phyloP scores from a whole-genome alignment of 2,113 vertebrate species.

The Ameiurus melas region DNA sequence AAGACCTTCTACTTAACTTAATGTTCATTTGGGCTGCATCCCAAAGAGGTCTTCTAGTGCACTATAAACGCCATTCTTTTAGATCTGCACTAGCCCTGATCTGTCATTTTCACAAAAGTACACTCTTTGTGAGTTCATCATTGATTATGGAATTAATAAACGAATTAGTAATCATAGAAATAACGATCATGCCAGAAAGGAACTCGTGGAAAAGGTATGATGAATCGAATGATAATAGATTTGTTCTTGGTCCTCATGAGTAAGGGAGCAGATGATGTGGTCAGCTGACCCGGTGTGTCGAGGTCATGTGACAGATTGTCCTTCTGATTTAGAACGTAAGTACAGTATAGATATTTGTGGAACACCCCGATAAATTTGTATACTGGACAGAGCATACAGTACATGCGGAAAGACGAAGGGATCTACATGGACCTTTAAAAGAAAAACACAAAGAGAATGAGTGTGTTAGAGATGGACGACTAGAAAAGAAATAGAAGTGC shows the following conservation, averaged over 20 bases:
- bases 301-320: neutral
- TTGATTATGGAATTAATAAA: neutral
- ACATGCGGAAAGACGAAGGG: neutral
- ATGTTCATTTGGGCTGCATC: neutral
- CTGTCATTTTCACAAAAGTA: neutral
- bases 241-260: neutral
- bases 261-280: constrained; percentile 36
- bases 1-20: neutral
- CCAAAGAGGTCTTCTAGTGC: neutral
- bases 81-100: neutral
- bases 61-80: neutral
- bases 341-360: neutral
- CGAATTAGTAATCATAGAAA: neutral
- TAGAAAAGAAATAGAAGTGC: neutral
- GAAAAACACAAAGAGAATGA: neutral
- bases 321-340: neutral
- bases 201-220: neutral
- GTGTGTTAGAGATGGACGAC: neutral
- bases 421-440: neutral
- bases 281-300: constrained; percentile 42
- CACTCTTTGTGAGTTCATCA: neutral
- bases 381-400: neutral
- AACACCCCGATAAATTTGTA: neutral
- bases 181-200: neutral
- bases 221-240: neutral